Conservation (phyloP, 2,113 vertebrate genomes). For the Choloepus hoffmanni region DNA sequence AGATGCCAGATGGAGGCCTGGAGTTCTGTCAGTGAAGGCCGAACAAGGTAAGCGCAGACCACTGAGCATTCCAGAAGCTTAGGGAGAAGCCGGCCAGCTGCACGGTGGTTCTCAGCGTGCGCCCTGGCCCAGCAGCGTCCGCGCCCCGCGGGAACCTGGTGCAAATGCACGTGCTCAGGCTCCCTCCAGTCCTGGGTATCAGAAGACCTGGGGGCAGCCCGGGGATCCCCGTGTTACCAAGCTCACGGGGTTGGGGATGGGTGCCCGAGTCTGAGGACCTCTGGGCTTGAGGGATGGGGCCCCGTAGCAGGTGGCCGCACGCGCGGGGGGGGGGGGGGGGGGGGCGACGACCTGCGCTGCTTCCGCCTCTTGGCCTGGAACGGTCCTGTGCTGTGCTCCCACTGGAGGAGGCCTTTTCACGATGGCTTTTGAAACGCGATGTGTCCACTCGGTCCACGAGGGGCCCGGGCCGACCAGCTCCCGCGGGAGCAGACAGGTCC, state of each 20-base stretch:
- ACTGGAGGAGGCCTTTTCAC: background rate
- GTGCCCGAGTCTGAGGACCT: background rate
- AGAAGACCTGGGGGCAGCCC: background rate
- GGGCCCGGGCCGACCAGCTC: too few relatives aligned
- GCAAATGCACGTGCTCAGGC: conserved; percentile 6
- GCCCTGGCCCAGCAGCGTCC: too few relatives aligned
- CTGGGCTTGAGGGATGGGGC: background rate
- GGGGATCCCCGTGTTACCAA: conserved; percentile 48
- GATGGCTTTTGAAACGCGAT: too few relatives aligned
- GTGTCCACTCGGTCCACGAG: too few relatives aligned
- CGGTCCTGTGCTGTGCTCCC: too few relatives aligned
- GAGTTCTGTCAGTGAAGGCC: background rate
- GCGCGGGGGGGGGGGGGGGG: too few relatives aligned
- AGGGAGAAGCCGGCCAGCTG: background rate
- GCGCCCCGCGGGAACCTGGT: background rate
- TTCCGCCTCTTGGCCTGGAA: too few relatives aligned
- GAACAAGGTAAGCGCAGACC: background rate
- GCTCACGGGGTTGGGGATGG: background rate
- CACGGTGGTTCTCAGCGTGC: background rate
- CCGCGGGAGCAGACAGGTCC: too few relatives aligned
- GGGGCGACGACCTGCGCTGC: too few relatives aligned
- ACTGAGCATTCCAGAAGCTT: conserved; percentile 45
- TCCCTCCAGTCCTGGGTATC: too few relatives aligned
- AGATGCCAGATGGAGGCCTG: background rate
- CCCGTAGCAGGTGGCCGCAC: too few relatives aligned